These are phyloP conservation scores for Harlomillsia oculata DNA, from an alignment of 1,140 invertebrate genomes.

Conservation along the genomic window DNA sequence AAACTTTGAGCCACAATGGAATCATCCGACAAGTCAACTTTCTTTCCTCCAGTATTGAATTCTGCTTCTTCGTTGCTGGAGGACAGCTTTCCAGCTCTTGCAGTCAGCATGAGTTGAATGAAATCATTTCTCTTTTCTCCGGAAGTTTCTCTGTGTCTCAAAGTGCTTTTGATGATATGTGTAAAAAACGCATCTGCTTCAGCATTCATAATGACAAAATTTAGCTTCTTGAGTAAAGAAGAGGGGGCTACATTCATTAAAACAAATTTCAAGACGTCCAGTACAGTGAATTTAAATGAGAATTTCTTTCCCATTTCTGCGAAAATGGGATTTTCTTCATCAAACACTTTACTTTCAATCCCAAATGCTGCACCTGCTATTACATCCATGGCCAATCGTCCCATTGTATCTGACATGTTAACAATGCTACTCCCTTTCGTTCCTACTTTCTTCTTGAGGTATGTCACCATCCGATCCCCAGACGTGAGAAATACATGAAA, in stretches of 20 bases:
- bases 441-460: background rate
- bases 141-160: conserved; percentile 43
- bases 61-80: conserved; percentile 16
- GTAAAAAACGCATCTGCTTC: conserved; percentile 38
- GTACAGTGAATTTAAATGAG: background rate
- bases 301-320: conserved; percentile 1
- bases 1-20: conserved; percentile 19
- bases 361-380: conserved; percentile 45
- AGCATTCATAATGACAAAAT: too few relatives aligned
- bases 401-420: conserved; percentile 30
- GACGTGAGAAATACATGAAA: background rate
- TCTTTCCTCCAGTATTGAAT: conserved; percentile 12
- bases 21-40: conserved; percentile 15
- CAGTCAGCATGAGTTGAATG: conserved; percentile 43
- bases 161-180: conserved; percentile 42
- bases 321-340: background rate
- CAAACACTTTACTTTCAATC: conserved; percentile 35
- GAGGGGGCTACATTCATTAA: background rate
- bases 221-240: too few relatives aligned
- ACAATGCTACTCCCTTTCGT: background rate
- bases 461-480: background rate
- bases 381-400: conserved; percentile 43
- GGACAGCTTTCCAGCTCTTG: conserved; percentile 36
- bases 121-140: conserved; percentile 43
- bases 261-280: background rate